A percentile compares a stretch with the other conserved stretches of the same genome.
These are phyloP conservation scores for Haliaeetus leucogaster DNA, from an alignment of 2,113 vertebrate species.

Conservation along the genomic window DNA sequence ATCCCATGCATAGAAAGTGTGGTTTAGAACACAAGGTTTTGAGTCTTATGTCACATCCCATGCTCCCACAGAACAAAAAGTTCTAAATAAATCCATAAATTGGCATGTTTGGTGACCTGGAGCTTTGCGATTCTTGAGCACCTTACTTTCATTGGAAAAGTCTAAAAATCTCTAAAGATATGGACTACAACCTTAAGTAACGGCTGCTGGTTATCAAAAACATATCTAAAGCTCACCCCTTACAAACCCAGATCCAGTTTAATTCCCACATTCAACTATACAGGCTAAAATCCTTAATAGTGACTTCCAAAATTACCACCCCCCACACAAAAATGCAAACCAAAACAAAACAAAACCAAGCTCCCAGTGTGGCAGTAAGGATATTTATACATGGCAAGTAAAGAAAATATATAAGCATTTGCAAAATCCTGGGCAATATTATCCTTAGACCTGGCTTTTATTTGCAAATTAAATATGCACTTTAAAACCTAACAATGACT, in stretches of 20 bases:
- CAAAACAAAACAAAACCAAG: not conserved
- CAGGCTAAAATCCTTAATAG: not conserved
- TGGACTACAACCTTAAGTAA: not conserved
- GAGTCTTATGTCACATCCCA: not conserved
- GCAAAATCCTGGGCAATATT: not conserved
- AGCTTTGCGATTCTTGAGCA: fast-evolving
- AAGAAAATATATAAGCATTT: not conserved
- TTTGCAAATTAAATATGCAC: not conserved
- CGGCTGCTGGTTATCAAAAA: not conserved
- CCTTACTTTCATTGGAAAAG: not conserved
- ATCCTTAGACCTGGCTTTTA: constrained; percentile 20
- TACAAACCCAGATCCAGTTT: not conserved
- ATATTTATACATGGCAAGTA: not conserved
- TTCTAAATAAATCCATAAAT: not conserved
- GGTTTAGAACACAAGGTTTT: not conserved
- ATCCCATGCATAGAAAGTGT: not conserved
- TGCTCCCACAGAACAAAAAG: not conserved
- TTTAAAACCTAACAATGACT: not conserved
- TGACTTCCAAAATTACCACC: not conserved
- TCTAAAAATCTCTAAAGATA: not conserved
- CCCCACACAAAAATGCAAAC: not conserved
- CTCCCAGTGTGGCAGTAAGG: not conserved
- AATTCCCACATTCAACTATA: not conserved
- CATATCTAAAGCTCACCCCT: not conserved
- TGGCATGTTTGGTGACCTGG: fast-evolving